These are phyloP conservation scores for Cyanoderma ruficeps DNA, from an alignment of 2,113 vertebrate genomes.

Conservation along the genomic window DNA sequence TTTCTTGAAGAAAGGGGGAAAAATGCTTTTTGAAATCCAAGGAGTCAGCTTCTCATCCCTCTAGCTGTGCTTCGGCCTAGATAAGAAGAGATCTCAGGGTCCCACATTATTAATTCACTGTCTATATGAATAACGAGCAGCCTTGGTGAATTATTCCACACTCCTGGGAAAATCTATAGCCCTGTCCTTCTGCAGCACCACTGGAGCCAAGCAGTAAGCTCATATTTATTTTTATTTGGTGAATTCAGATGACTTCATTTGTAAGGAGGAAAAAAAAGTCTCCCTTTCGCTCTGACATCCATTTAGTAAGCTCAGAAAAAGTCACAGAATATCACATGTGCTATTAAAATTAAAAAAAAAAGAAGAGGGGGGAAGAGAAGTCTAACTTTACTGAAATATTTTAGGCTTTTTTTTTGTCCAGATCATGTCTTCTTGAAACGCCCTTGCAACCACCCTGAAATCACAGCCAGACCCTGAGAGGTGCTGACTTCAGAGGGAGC, in stretches of 20 bases:
- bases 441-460: neutral
- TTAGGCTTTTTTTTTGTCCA: neutral
- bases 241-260: constrained; percentile 72
- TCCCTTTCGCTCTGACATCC: neutral
- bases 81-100: constrained; percentile 83
- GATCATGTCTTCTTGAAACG: neutral
- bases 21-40: constrained; percentile 79
- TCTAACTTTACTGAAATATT: neutral
- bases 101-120: constrained; percentile 86
- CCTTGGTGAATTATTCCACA: constrained; percentile 79
- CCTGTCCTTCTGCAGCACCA: constrained; percentile 66
- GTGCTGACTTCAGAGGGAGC: neutral
- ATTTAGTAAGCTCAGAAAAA: constrained; percentile 8
- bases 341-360: neutral
- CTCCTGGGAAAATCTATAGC: constrained; percentile 79
- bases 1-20: constrained; percentile 51
- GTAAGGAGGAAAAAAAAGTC: neutral
- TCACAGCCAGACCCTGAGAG: neutral
- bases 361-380: accelerated
- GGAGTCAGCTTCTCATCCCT: constrained; percentile 78
- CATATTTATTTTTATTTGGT: constrained; percentile 49
- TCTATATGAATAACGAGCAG: constrained; percentile 85
- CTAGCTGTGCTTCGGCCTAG: constrained; percentile 75
- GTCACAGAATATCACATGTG: neutral
- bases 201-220: constrained; percentile 49